Conservation (phyloP, 2,113 vertebrate species). For the Tringa solitaria region DNA sequence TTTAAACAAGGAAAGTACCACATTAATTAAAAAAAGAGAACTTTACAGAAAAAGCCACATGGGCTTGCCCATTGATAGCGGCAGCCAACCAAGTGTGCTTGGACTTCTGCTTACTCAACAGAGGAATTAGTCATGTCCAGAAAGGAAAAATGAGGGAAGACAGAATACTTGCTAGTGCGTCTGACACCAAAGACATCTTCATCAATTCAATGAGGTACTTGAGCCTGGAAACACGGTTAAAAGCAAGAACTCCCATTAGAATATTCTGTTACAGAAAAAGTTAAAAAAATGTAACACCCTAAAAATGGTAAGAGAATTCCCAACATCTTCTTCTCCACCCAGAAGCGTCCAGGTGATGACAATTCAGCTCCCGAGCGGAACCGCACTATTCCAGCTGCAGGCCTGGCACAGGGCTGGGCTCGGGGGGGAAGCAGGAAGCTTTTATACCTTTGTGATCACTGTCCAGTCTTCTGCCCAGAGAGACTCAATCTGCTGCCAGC, state of each 20-base stretch:
- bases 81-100: not conserved
- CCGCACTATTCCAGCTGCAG: not conserved
- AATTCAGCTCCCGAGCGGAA: not conserved
- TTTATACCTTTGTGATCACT: not conserved
- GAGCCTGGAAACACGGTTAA: not conserved
- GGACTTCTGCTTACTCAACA: not conserved
- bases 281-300: not conserved
- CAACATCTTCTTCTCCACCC: too few species aligned
- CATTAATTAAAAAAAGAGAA: not conserved
- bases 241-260: not conserved
- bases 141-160: not conserved
- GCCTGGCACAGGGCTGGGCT: not conserved
- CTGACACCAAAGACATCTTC: not conserved
- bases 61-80: not conserved
- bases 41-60: not conserved
- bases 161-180: not conserved
- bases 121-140: not conserved
- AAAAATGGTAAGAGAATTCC: not conserved
- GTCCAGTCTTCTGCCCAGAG: not conserved
- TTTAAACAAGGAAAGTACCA: not conserved
- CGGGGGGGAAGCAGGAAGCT: not conserved
- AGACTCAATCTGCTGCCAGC: not conserved
- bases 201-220: not conserved
- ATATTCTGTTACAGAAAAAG: not conserved
- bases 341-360: accelerated